These are phyloP conservation scores for Heliconius eleuchia DNA, from an alignment of 1,140 invertebrate species.

Conservation along the genomic window DNA sequence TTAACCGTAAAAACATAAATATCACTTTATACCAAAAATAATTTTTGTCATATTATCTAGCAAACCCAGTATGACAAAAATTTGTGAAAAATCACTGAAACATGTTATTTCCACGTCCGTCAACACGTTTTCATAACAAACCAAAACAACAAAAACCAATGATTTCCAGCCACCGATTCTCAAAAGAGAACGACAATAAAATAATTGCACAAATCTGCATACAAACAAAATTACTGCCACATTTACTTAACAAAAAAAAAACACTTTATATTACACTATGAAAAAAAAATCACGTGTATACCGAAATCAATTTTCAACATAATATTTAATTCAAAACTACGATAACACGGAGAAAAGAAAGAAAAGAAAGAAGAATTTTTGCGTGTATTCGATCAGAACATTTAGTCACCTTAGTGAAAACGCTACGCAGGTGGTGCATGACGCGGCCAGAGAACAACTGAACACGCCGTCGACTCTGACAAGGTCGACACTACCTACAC, in stretches of 20 bases:
- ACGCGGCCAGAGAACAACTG: constrained; percentile 60
- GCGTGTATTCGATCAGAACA: constrained; percentile 22
- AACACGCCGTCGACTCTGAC: constrained; percentile 46
- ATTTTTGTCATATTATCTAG: background rate
- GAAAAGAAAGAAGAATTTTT: background rate
- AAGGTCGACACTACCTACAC: constrained; percentile 56
- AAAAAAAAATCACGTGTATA: background rate
- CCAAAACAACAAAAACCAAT: background rate
- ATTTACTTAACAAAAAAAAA: background rate
- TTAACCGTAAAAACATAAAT: too few species aligned
- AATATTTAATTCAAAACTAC: background rate
- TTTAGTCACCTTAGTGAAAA: constrained; percentile 65
- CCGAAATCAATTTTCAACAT: background rate
- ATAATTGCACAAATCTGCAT: background rate
- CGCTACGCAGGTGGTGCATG: constrained; percentile 74
- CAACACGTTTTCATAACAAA: background rate
- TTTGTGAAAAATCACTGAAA: background rate
- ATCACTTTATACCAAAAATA: background rate
- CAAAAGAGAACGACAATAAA: background rate
- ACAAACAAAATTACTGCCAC: background rate
- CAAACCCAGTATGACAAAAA: background rate
- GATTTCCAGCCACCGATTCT: background rate
- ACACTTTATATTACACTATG: background rate
- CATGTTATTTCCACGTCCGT: background rate
- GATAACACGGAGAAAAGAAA: background rate